Evolutionary conservation across 1,140 invertebrate species (phyloP).

Genomic region (Calephelis nemesis): DNA sequence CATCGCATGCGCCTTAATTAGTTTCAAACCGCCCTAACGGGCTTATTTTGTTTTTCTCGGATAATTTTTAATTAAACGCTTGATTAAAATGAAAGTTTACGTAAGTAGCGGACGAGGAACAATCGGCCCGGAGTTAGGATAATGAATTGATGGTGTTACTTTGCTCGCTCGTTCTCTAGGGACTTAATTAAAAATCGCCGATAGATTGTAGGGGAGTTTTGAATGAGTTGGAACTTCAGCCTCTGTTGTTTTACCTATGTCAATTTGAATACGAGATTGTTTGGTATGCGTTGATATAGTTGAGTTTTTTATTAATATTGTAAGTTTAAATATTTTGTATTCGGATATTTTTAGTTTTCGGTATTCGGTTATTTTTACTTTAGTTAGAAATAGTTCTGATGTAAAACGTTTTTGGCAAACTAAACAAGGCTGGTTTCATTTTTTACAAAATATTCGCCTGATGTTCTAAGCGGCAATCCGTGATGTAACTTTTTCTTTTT

Average conservation of each 20-base stretch:
- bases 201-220: slow-evolving; percentile 76
- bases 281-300: slow-evolving; percentile 47
- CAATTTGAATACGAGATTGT: slow-evolving; percentile 76
- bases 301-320: slow-evolving; percentile 20
- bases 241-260: slow-evolving; percentile 75
- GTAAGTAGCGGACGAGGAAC: slow-evolving; percentile 78
- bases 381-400: not conserved
- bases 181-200: slow-evolving; percentile 79
- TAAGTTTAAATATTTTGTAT: not conserved
- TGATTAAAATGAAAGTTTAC: slow-evolving; percentile 80
- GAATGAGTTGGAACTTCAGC: slow-evolving; percentile 73
- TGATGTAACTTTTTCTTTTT: too few relatives aligned
- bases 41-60: slow-evolving; percentile 79
- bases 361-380: not conserved
- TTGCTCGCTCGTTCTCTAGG: slow-evolving; percentile 69
- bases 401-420: not conserved
- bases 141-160: slow-evolving; percentile 79
- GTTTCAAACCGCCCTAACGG: slow-evolving; percentile 74
- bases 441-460: too few relatives aligned
- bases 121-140: slow-evolving; percentile 77
- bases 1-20: slow-evolving; percentile 77
- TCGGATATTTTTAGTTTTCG: not conserved
- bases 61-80: slow-evolving; percentile 80
- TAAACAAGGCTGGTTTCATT: too few relatives aligned
- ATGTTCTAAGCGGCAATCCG: too few relatives aligned